A percentile compares a stretch with the other conserved stretches of the same genome.
These are phyloP conservation scores for Trachythela sp. DNA, from an alignment of 64 coral and sea anemone genomes.

Conservation along the genomic window DNA sequence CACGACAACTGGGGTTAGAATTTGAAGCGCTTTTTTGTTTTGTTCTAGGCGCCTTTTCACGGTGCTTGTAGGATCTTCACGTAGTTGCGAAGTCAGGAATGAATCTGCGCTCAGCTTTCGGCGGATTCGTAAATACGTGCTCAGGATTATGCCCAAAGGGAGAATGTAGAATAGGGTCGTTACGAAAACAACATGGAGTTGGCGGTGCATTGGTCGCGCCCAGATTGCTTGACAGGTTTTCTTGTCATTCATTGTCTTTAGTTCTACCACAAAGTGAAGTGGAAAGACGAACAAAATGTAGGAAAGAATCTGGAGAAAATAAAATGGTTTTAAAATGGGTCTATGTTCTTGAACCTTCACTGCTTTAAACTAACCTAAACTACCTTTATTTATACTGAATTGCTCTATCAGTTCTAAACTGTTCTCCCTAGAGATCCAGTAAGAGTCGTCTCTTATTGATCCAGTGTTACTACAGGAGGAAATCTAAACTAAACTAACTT, in stretches of 20 bases:
- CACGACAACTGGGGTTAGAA: conserved; percentile 51
- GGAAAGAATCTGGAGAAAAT: background rate
- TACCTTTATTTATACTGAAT: too few species aligned
- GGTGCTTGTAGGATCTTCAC: background rate
- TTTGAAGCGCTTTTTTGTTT: conserved; percentile 51
- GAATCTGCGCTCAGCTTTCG: conserved; percentile 37
- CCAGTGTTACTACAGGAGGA: too few species aligned
- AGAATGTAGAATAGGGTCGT: conserved; percentile 39
- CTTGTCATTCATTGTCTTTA: background rate
- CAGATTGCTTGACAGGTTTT: conserved; percentile 26
- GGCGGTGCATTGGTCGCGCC: conserved; percentile 9
- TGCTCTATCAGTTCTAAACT: too few species aligned
- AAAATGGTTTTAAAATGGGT: background rate
- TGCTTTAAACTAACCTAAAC: background rate
- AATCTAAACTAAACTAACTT: too few species aligned
- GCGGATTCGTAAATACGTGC: conserved; percentile 60
- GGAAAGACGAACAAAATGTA: background rate
- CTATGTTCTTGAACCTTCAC: background rate
- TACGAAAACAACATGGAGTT: conserved; percentile 19
- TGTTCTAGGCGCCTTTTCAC: conserved; percentile 24
- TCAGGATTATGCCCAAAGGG: conserved; percentile 44
- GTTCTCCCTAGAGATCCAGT: too few species aligned
- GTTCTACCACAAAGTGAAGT: background rate
- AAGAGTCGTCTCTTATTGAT: too few species aligned
- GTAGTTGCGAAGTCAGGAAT: conserved; percentile 17